phyloP scores from a whole-genome alignment of 2,113 vertebrate genomes.

The Odontophorus gujanensis region DNA sequence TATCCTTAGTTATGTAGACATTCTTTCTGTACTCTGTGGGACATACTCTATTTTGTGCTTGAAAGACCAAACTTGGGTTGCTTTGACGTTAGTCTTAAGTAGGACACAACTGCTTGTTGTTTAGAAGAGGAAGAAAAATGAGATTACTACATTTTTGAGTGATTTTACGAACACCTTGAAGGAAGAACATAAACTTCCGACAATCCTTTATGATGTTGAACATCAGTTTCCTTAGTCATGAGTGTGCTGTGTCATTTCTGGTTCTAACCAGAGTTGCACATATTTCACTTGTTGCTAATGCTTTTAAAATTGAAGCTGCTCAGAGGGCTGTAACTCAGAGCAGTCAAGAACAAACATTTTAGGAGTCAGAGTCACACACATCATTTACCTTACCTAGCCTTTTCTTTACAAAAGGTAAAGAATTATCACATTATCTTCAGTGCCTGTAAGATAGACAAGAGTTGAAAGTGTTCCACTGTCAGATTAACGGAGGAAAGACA shows the following conservation, averaged over 20 bases:
- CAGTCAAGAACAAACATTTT: neutral
- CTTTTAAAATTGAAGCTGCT: neutral
- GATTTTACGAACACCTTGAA: neutral
- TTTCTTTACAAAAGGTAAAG: neutral
- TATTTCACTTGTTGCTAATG: neutral
- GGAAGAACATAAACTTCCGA: neutral
- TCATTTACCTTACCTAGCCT: neutral
- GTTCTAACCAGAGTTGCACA: neutral
- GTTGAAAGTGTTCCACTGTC: neutral
- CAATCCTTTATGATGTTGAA: neutral
- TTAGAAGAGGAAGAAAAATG: neutral
- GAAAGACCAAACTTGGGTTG: neutral
- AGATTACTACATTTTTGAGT: neutral
- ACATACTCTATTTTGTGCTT: neutral
- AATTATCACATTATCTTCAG: neutral
- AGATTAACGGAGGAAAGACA: neutral
- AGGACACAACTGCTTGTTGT: neutral
- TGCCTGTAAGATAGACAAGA: neutral
- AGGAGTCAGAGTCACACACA: fast-evolving
- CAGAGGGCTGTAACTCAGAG: neutral
- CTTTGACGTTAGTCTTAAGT: neutral
- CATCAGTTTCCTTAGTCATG: neutral
- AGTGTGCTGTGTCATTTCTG: neutral
- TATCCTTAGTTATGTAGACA: neutral
- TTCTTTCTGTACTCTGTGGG: neutral